Evolutionary conservation across 2,888 invertebrate genomes (phyloP), one percentile per base, ranked within the genome.

Genomic region (Cryptocheilus praepositus): DNA sequence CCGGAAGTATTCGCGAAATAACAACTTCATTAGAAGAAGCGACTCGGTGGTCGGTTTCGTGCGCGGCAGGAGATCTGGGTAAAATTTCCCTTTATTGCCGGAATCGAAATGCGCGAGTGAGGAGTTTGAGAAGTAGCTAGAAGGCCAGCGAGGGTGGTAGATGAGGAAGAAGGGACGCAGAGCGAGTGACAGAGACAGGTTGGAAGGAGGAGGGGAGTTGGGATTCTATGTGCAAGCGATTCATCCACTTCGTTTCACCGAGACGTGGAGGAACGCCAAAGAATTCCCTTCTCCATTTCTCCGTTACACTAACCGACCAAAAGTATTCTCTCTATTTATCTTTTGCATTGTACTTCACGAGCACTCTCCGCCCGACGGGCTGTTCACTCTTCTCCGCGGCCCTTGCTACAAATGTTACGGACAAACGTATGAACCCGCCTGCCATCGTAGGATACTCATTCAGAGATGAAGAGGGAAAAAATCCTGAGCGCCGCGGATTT

Each of bases 271-370:
- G 60, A 62, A 74, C 64, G 71, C 70, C 71, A 77, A 77, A 77
- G 77, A 77, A 74, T 77, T 71, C 67, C 46, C 25, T 59, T 36
- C 61, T 16, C 54, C 57, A 59, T 61, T 64, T 58, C 77, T 66
- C 44, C 46, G 43, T 36, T 55, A 60, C 61, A 55, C 65, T 67
- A 67, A 67, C 74, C 64, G 44, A 61, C 61, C 36, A 64, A 73
- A 67, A 56, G 69, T 68, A 67, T 64, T 59, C 64, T 67, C 65
- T 57, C 64, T 76, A 71, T 76, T 76, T 71, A 74, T 74, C 71
- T 70, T 60, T 58, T 51, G 66, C 62, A 64, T 49, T 64, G 63
- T 64, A 57, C 46, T 66, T 44, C 11, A 43, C n/a, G 22, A 7
- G n/a, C 22, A 18, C 43, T 55, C 44, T 28, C 43, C 36, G 53